Percentiles rank a stretch among this genome's conserved stretches.
phyloP scores from a whole-genome alignment of 2,797 vertebrate genomes.

The Macropus fuliginosus region DNA sequence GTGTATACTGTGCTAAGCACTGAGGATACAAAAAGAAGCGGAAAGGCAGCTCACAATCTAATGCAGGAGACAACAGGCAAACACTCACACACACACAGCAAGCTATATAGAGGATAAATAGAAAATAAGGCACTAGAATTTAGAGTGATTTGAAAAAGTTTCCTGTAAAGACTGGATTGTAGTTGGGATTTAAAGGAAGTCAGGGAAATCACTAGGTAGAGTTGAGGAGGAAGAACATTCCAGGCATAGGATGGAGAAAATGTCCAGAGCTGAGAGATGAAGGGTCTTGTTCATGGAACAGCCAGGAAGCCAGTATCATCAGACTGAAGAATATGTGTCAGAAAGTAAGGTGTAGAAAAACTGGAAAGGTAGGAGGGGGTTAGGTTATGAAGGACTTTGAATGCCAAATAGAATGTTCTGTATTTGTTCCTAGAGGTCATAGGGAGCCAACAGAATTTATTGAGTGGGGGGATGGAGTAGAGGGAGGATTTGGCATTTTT shows the following conservation, averaged over 20 bases:
- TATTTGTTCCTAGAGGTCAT: neutral
- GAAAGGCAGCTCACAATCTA: too few relatives aligned
- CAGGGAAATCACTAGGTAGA: neutral
- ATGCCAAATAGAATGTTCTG: neutral
- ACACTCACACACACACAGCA: too few relatives aligned
- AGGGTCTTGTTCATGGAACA: neutral
- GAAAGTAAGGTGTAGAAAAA: neutral
- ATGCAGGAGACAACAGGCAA: too few relatives aligned
- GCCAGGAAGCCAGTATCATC: neutral
- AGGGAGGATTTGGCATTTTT: neutral
- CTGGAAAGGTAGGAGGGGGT: neutral
- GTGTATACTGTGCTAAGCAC: too few relatives aligned
- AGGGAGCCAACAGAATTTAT: neutral
- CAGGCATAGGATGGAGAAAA: too few relatives aligned
- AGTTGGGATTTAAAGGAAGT: neutral
- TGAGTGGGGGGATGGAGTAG: too few relatives aligned
- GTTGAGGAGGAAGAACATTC: neutral
- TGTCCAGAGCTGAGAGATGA: neutral
- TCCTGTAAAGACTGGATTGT: neutral
- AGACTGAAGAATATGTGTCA: neutral
- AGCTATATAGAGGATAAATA: too few relatives aligned
- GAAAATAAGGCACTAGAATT: too few relatives aligned
- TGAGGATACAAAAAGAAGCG: too few relatives aligned
- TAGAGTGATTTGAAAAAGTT: too few relatives aligned
- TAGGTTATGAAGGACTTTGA: neutral